Percentiles rank a stretch among this genome's conserved stretches.
phyloP scores from a whole-genome alignment of 1,140 invertebrate species.

The Oryctes rhinoceros region DNA sequence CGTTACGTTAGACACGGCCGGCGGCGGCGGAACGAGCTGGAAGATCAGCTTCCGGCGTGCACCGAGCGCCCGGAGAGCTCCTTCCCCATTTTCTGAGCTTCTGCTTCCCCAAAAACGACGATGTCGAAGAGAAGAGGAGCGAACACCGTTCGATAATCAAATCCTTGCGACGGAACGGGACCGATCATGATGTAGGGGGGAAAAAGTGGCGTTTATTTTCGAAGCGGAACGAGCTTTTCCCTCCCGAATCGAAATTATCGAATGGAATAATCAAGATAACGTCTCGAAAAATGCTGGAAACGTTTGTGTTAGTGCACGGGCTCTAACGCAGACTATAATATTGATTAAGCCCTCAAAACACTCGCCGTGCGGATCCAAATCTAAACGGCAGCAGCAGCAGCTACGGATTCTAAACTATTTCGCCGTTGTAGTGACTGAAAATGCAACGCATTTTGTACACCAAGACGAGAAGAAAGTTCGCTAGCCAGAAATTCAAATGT shows the following conservation, averaged over 20 bases:
- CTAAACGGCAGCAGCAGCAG: constrained; percentile 44
- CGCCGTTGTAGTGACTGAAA: constrained; percentile 44
- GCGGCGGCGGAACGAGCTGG: neutral
- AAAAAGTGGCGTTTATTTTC: neutral
- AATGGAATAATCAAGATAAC: constrained; percentile 22
- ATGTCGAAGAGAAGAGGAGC: neutral
- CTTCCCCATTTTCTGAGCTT: constrained; percentile 4
- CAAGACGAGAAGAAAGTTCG: constrained; percentile 50
- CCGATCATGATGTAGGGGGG: constrained; percentile 12
- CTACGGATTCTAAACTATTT: neutral
- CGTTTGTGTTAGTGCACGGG: constrained; percentile 36
- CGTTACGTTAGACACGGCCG: constrained; percentile 42
- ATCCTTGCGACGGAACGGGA: constrained; percentile 18
- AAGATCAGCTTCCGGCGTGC: neutral
- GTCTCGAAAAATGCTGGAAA: constrained; percentile 29
- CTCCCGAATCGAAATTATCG: neutral
- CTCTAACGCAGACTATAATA: constrained; percentile 47
- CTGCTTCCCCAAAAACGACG: constrained; percentile 17
- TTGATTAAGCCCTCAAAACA: constrained; percentile 50
- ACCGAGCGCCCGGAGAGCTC: neutral
- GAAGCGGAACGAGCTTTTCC: constrained; percentile 7
- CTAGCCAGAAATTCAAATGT: constrained; percentile 52
- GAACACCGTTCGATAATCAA: constrained; percentile 21
- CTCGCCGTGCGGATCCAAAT: constrained; percentile 43
- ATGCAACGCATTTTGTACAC: constrained; percentile 53